phyloP scores from a whole-genome alignment of 2,113 vertebrate species.

The Miniopterus natalensis region DNA sequence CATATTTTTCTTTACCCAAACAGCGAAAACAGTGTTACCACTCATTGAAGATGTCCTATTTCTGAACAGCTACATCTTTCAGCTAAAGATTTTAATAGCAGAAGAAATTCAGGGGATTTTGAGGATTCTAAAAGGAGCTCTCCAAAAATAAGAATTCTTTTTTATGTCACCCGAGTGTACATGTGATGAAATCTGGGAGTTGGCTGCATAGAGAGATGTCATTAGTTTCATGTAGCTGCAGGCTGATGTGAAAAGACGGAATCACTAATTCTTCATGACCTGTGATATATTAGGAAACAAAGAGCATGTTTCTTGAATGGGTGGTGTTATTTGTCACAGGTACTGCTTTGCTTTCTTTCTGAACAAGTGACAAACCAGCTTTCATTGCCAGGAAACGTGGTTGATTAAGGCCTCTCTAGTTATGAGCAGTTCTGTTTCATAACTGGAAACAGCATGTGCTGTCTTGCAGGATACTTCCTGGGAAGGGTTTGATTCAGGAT shows the following conservation, averaged over 20 bases:
- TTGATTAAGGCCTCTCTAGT: neutral
- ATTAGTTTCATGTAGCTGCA: neutral
- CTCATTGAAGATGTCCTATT: neutral
- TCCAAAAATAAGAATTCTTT: neutral
- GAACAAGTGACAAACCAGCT: neutral
- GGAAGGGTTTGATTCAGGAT: neutral
- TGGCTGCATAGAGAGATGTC: neutral
- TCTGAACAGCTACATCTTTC: neutral
- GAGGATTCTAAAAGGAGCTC: neutral
- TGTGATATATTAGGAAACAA: neutral
- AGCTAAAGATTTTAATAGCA: neutral
- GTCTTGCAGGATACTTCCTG: neutral
- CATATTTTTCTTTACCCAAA: neutral
- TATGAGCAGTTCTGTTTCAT: neutral
- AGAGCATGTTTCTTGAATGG: no score
- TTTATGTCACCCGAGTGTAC: neutral
- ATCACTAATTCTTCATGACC: neutral
- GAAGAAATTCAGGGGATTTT: neutral
- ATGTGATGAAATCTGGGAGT: neutral
- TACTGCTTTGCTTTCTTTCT: neutral
- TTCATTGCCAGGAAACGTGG: neutral
- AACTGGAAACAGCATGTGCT: neutral
- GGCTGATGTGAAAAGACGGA: neutral
- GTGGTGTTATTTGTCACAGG: neutral
- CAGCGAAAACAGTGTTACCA: neutral